phyloP scores from a whole-genome alignment of 1,140 invertebrate genomes.

The Oscheius sp. region DNA sequence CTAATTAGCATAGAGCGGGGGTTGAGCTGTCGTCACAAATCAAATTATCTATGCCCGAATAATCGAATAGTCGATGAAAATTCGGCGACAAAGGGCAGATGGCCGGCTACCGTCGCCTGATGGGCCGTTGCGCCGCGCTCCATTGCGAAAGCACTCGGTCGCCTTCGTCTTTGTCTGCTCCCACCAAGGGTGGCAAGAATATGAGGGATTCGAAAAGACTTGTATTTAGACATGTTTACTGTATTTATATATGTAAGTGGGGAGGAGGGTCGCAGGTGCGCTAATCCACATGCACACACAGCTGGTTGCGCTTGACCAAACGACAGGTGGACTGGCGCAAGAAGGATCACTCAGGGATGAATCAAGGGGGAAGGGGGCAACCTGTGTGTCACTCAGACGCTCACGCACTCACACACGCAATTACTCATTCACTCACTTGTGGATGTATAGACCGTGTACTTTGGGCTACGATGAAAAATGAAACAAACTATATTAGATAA shows the following conservation, averaged over 20 bases:
- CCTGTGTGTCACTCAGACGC: too few relatives aligned
- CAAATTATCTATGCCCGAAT: too few relatives aligned
- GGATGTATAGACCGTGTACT: not conserved
- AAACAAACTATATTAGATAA: not conserved
- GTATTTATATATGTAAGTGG: too few relatives aligned
- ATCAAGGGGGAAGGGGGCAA: not conserved
- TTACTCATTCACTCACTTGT: too few relatives aligned
- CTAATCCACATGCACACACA: not conserved
- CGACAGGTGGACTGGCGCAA: not conserved
- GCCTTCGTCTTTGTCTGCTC: not conserved
- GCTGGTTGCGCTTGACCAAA: not conserved
- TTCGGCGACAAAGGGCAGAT: too few relatives aligned
- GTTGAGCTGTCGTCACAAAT: too few relatives aligned
- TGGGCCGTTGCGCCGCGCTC: not conserved
- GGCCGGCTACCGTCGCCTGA: not conserved
- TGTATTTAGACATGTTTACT: too few relatives aligned
- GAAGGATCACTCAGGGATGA: not conserved
- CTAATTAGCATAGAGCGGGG: too few relatives aligned
- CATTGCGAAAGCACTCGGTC: not conserved
- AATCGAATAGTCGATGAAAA: too few relatives aligned
- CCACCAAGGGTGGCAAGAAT: not conserved
- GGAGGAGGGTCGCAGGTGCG: too few relatives aligned
- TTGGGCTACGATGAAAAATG: not conserved
- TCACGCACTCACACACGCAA: too few relatives aligned
- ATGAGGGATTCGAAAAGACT: not conserved